phyloP scores from a whole-genome alignment of 2,888 invertebrate genomes.

The Pseudeuparius sepicola region DNA sequence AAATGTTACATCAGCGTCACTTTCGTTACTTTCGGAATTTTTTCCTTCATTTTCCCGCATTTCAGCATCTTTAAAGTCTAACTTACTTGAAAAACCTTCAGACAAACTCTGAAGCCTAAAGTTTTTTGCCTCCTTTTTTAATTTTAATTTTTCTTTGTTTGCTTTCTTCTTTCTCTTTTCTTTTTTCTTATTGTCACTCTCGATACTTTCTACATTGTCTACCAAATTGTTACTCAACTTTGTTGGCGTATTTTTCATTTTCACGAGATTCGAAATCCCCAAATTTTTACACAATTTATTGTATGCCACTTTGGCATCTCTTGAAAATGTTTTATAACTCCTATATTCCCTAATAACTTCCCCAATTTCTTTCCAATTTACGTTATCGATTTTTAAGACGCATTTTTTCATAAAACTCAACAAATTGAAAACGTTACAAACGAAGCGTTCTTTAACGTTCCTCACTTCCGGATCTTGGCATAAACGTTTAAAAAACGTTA shows the following conservation, averaged over 20 bases:
- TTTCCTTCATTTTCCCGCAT: conserved; percentile 11
- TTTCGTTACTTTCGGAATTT: background rate
- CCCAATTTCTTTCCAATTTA: conserved; percentile 39
- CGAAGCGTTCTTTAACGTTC: conserved; percentile 48
- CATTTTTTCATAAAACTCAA: conserved; percentile 44
- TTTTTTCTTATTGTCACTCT: conserved; percentile 18
- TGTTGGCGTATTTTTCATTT: conserved; percentile 27
- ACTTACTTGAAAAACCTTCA: conserved; percentile 32
- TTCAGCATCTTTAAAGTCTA: conserved; percentile 15
- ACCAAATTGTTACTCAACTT: conserved; percentile 24
- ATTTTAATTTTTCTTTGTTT: conserved; percentile 37
- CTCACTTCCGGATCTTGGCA: conserved; percentile 34
- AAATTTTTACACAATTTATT: conserved; percentile 39
- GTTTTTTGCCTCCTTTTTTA: conserved; percentile 42
- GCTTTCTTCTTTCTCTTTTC: conserved; percentile 32
- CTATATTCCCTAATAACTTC: conserved; percentile 36
- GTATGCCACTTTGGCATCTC: conserved; percentile 40
- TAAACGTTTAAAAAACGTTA: conserved; percentile 36
- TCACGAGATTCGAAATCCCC: conserved; percentile 34
- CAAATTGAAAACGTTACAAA: conserved; percentile 44
- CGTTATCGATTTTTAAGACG: conserved; percentile 30
- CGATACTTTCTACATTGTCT: conserved; percentile 22
- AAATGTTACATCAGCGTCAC: background rate
- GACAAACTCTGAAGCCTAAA: conserved; percentile 40
- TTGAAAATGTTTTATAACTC: conserved; percentile 34